Evolutionary conservation across 1,140 invertebrate species (phyloP), one percentile per base, ranked within the genome.

Genomic region (Cardiocondyla obscurior): DNA sequence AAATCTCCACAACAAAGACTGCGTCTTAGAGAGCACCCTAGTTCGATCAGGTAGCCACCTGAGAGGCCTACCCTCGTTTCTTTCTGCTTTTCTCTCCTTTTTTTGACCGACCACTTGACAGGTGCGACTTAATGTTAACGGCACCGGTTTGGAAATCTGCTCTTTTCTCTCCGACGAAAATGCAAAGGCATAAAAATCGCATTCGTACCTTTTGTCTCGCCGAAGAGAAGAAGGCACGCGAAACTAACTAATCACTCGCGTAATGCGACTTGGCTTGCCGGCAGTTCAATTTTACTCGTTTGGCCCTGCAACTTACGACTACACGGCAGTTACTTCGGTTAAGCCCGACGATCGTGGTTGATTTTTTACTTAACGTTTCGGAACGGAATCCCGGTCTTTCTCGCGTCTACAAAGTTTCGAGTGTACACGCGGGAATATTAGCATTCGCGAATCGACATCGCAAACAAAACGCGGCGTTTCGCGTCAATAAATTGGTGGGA

Each of bases 1-100:
- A 84, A 90, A 93, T 93, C 92, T 92, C 90, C 90, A 91, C 92
- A 91, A 92, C 90, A 93, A 93, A 89, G 89, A 73, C 73, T 85
- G 12, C 84, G 53, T 87, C 82, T 87, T 69, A 87, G 25, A 58
- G 62, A 39, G 44, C 51, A 86, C 85, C 83, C 91, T 89, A 89
- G 69, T 88, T 85, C 84, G 88, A 87, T 91, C 91, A 93, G 90
- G 91, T 92, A 92, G 90, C 49, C 92, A 93, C 90, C 91, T 92
- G 91, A 92, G 79, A 39, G 44, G 22, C 46, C 84, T 82, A 65
- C 69, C 81, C 74, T 83, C 85, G 19, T 58, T 69, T 67, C 53
- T 60, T 64, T 67, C 42, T 81, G 53, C 82, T 82, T 70, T 64
- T 83, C 83, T 85, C 76, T 67, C 58, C 58, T 70, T 72, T 76